Evolutionary conservation across 2,797 vertebrate genomes (phyloP).

Genomic region (Pelobates cultripes): DNA sequence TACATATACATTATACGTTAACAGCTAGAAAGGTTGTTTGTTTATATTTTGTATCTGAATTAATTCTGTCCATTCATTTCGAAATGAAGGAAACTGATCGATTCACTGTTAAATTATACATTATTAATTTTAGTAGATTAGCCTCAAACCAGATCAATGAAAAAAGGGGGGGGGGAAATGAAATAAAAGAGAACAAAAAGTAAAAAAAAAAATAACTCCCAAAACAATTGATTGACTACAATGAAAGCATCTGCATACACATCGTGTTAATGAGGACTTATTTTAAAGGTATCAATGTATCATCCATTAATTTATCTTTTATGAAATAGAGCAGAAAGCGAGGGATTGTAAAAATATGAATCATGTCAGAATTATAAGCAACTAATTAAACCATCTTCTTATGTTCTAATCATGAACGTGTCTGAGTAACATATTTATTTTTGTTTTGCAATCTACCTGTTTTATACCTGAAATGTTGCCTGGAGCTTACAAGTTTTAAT

Average conservation of each 20-base stretch:
- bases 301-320: neutral
- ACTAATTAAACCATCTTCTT: neutral
- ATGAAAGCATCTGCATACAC: neutral
- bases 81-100: too few relatives aligned
- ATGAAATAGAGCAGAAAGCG: neutral
- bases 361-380: conserved; percentile 1
- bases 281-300: neutral
- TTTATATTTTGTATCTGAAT: too few relatives aligned
- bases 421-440: neutral
- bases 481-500: conserved; percentile 72
- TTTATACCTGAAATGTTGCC: conserved; percentile 58
- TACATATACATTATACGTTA: too few relatives aligned
- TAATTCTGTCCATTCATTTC: too few relatives aligned
- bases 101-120: too few relatives aligned
- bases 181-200: too few relatives aligned
- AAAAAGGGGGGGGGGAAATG: too few relatives aligned
- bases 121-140: too few relatives aligned
- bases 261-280: neutral
- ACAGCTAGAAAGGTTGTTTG: too few relatives aligned
- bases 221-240: neutral
- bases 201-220: too few relatives aligned
- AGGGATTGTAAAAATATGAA: neutral
- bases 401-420: neutral
- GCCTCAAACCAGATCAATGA: too few relatives aligned
- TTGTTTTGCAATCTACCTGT: conserved; percentile 44